Evolutionary conservation across 2,888 invertebrate species (phyloP), one percentile per base, ranked within the genome.

Genomic region (Oscheius sp.): DNA sequence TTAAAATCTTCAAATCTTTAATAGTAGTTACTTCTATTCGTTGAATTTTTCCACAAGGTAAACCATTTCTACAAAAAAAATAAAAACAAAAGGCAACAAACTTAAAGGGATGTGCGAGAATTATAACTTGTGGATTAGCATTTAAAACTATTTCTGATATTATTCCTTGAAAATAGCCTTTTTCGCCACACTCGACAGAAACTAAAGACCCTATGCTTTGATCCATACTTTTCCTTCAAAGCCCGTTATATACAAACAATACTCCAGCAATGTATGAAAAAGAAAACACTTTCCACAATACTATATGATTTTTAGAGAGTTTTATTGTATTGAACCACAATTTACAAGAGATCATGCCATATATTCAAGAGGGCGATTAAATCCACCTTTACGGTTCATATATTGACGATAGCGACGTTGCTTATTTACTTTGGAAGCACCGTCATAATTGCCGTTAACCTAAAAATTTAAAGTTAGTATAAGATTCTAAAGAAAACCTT

Each of bases 371-470:
- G 97, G 97, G 86, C 97, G 90, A 88, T 98, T 98, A 88, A 98
- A 98, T 65, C 97, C 98, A 74, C 98, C 98, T 88, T 95, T 94
- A 73, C 98, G 90, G 88, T 98, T 98, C 98, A 98, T 98, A 87
- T 98, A 98, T 88, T 98, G 97, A 82, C 96, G 91, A 87, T 95
- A 96, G 88, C 95, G 94, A 82, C 97, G 90, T 89, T 96, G 95
- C 71, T 95, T 90, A 73, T 95, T 94, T 68, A 96, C 94, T 87
- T 96, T 95, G 74, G 95, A 95, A 30, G 92, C 93, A n/a, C 94
- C 95, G 64, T 91, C 91, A 82, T 95, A 93, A 86, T 97, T 97
- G 32, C 94, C 94, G 0, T 92, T 92, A 0, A 97, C 95, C 76
- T 78, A 49, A 17, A 75, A 73, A 47, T 26, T 47, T 28, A 45